Conservation (phyloP, 2,888 invertebrate genomes). For the Bellardia pandia region DNA sequence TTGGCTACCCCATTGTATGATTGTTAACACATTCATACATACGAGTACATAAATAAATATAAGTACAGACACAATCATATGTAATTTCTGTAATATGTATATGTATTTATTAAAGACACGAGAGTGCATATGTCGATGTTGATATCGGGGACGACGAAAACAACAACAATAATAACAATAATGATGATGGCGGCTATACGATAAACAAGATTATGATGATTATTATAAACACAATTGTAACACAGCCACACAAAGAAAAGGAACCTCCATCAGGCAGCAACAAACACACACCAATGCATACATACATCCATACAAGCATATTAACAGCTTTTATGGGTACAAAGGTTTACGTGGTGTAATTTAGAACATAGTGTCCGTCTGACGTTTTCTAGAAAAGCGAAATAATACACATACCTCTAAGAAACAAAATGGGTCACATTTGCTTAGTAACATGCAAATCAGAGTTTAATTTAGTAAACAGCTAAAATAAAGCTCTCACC, state of each 20-base stretch:
- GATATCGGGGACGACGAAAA: not conserved
- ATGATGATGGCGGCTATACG: not conserved
- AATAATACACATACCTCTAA: too few species aligned
- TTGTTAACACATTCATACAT: too few species aligned
- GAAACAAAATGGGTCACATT: conserved; percentile 61
- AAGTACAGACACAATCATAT: not conserved
- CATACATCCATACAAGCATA: not conserved
- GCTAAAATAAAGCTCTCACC: conserved; percentile 10
- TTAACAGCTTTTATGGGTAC: not conserved
- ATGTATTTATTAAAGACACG: conserved; percentile 37
- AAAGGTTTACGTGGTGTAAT: conserved; percentile 28
- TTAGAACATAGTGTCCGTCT: conserved; percentile 7
- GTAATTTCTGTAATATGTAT: conserved; percentile 29
- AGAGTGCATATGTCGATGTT: conserved; percentile 34
- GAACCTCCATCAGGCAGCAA: too few species aligned
- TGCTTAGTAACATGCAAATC: conserved; percentile 62
- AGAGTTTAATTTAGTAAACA: conserved; percentile 49
- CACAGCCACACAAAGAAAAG: conserved; percentile 6
- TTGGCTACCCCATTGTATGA: too few species aligned
- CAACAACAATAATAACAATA: not conserved
- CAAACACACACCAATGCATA: too few species aligned
- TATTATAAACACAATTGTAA: conserved; percentile 6
- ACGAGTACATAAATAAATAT: too few species aligned
- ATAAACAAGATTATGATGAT: conserved; percentile 29
- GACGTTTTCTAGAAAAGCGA: conserved; percentile 10